Evolutionary conservation across 2,113 vertebrate genomes (phyloP).

Genomic region (Thamnaconus septentrionalis): DNA sequence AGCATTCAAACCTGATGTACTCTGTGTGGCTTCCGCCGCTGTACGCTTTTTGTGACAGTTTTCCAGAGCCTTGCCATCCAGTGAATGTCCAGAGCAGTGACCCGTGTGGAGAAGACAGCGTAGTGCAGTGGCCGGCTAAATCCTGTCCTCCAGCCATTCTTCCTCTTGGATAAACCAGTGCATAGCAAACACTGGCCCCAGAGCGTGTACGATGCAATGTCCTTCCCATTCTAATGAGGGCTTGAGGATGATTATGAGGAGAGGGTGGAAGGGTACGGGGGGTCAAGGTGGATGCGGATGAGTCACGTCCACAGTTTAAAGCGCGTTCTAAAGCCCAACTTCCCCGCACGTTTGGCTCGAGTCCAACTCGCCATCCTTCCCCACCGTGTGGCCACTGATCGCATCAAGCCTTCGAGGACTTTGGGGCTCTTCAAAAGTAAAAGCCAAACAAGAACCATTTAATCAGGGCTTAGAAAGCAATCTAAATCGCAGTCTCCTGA

Average conservation of each 20-base stretch:
- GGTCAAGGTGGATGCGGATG: conserved; percentile 41
- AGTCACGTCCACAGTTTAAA: conserved; percentile 6
- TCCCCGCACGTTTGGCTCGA: neutral
- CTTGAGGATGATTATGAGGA: neutral
- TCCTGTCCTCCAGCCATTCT: conserved; percentile 61
- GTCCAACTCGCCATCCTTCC: too few relatives aligned
- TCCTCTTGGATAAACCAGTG: conserved; percentile 64
- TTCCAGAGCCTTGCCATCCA: conserved; percentile 42
- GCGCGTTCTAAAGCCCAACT: neutral
- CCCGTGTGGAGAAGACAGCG: conserved; percentile 51
- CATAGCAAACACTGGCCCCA: conserved; percentile 46
- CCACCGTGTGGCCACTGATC: neutral
- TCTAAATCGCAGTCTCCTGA: too few relatives aligned
- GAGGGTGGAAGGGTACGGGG: neutral
- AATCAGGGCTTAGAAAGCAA: neutral
- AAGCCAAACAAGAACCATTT: neutral
- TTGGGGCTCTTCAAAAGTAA: neutral
- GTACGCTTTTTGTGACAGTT: conserved; percentile 35
- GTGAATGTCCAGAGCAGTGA: conserved; percentile 61
- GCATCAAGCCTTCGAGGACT: neutral
- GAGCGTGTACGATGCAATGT: conserved; percentile 44
- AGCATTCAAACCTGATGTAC: conserved; percentile 20
- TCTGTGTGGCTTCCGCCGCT: conserved; percentile 26
- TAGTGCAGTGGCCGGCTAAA: conserved; percentile 47
- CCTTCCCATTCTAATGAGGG: conserved; percentile 45